phyloP scores from a whole-genome alignment of 2,888 invertebrate species.

The Ecliptopera silaceata region DNA sequence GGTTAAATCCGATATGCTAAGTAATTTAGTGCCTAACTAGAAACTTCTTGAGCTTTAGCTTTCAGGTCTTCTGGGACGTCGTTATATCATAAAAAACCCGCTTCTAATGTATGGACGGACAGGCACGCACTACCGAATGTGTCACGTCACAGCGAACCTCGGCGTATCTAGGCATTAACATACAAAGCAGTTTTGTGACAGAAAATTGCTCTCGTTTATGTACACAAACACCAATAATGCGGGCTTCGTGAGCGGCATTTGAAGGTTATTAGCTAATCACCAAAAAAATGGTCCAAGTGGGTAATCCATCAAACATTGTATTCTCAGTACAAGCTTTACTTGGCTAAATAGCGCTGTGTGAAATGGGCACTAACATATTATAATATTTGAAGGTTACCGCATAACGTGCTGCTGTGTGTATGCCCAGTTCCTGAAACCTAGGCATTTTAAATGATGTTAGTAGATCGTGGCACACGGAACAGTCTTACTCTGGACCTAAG shows the following conservation, averaged over 20 bases:
- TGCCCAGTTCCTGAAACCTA: constrained; percentile 26
- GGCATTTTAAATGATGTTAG: constrained; percentile 40
- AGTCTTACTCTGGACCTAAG: constrained; percentile 62
- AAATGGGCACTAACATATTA: no score
- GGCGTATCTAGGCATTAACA: constrained; percentile 31
- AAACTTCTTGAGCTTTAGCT: not conserved
- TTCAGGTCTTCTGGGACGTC: not conserved
- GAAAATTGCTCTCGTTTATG: constrained; percentile 36
- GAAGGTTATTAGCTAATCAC: constrained; percentile 47
- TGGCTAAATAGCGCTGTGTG: no score
- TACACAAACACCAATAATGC: constrained; percentile 37
- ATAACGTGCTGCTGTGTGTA: constrained; percentile 25
- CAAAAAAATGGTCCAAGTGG: no score
- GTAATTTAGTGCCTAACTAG: constrained; percentile 7
- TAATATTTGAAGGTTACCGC: constrained; percentile 35
- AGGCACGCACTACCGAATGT: constrained; percentile 31
- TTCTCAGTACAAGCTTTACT: no score
- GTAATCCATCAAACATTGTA: no score
- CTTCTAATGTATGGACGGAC: not conserved
- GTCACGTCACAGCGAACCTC: constrained; percentile 55
- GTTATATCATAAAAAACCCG: not conserved
- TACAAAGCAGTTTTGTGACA: constrained; percentile 44
- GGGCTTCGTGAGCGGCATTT: constrained; percentile 40
- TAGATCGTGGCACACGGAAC: constrained; percentile 44
- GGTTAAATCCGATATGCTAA: constrained; percentile 15